Evolutionary conservation across 1,140 invertebrate species (phyloP).

Genomic region (Drusus annulatus): DNA sequence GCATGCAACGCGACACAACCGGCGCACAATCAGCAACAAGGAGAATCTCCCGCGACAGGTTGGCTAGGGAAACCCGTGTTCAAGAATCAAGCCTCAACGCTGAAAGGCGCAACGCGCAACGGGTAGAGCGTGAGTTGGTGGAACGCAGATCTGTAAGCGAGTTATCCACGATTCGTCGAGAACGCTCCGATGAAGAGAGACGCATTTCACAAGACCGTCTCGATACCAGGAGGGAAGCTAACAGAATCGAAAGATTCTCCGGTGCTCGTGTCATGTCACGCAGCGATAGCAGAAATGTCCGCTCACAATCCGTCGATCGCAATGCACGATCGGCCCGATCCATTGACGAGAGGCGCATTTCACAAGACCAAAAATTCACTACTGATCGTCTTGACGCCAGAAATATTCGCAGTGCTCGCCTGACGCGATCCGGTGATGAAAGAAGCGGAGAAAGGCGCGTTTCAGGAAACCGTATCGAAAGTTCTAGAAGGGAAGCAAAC

Average conservation of each 20-base stretch:
- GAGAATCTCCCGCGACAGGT: neutral
- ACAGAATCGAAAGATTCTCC: neutral
- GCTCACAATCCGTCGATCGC: neutral
- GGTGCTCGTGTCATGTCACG: neutral
- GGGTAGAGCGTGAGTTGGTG: neutral
- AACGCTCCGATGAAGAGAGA: neutral
- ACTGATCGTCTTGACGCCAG: too few species aligned
- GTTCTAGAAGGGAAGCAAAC: neutral
- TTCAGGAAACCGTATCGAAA: neutral
- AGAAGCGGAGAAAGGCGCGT: neutral
- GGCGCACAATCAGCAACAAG: neutral
- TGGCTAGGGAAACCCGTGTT: neutral
- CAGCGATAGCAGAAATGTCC: too few species aligned
- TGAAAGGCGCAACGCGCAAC: slow-evolving; percentile 16
- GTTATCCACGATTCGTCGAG: neutral
- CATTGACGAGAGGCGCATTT: neutral
- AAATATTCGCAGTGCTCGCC: too few species aligned
- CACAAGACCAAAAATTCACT: neutral
- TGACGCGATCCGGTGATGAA: neutral
- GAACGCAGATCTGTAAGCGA: neutral
- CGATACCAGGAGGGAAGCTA: neutral
- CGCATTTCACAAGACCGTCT: neutral
- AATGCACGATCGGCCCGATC: neutral
- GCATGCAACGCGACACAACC: too few species aligned
- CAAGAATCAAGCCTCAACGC: neutral